Conservation (phyloP, 1,140 invertebrate genomes). For the Trichonephila clavata region DNA sequence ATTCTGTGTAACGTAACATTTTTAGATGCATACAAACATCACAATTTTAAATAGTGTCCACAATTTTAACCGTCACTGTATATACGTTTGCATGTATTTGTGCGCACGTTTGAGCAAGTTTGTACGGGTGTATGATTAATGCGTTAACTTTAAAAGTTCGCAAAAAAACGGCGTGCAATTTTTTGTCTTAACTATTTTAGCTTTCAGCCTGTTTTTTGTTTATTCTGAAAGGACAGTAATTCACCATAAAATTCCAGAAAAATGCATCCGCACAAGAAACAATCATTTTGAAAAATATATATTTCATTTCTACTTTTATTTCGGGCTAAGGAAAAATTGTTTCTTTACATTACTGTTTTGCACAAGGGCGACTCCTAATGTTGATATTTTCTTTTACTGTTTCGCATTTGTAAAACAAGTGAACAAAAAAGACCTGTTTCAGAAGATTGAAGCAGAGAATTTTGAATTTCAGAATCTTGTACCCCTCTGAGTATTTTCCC, state of each 20-base stretch:
- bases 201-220: neutral
- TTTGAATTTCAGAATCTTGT: conserved; percentile 43
- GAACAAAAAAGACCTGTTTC: conserved; percentile 17
- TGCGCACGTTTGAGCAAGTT: too few relatives aligned
- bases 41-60: too few relatives aligned
- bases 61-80: too few relatives aligned
- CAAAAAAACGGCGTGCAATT: too few relatives aligned
- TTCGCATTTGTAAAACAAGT: conserved; percentile 47
- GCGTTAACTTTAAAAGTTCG: too few relatives aligned
- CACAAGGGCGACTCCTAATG: neutral
- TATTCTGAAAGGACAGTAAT: neutral
- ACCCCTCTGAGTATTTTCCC: conserved; percentile 41
- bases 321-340: conserved; percentile 9
- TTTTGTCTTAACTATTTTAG: neutral
- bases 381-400: neutral
- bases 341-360: conserved; percentile 22
- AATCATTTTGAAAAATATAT: conserved; percentile 19
- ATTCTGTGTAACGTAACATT: too few relatives aligned
- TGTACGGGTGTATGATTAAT: too few relatives aligned
- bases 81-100: too few relatives aligned
- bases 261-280: neutral
- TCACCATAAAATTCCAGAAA: neutral
- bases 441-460: conserved; percentile 45
- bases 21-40: too few relatives aligned
- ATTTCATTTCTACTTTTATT: conserved; percentile 33